Percentiles rank a stretch among this genome's conserved stretches.
Conservation (phyloP, 2,888 invertebrate species). For the Thymelicus lineola region DNA sequence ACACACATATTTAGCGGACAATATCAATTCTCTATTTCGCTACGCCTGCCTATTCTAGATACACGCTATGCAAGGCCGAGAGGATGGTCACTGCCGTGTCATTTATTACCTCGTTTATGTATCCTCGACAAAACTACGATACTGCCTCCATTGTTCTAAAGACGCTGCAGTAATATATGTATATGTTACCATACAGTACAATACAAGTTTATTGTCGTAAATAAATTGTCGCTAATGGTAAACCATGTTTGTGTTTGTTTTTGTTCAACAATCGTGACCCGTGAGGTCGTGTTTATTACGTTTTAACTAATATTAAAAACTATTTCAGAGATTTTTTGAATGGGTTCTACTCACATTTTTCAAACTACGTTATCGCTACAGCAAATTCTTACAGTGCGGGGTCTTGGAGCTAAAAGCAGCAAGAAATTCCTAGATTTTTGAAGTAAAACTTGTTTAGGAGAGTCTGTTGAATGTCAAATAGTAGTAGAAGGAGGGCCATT, state of each 20-base stretch:
- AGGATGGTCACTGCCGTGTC: slow-evolving; percentile 19
- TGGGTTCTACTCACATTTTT: no score
- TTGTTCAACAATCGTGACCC: not conserved
- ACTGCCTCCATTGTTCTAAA: slow-evolving; percentile 27
- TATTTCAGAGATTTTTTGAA: no score
- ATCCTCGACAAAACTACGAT: slow-evolving; percentile 31
- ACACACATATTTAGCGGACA: slow-evolving; percentile 15
- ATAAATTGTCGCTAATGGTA: slow-evolving; percentile 16
- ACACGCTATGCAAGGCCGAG: slow-evolving; percentile 27
- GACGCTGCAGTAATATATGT: slow-evolving; percentile 16
- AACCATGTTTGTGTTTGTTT: not conserved
- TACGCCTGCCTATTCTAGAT: slow-evolving; percentile 17
- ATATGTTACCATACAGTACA: slow-evolving; percentile 19
- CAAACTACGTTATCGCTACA: no score
- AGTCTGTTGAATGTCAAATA: no score
- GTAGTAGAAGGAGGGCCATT: no score
- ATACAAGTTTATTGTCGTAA: slow-evolving; percentile 10
- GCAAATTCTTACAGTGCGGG: no score
- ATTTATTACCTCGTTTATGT: slow-evolving; percentile 34
- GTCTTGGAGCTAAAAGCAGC: no score
- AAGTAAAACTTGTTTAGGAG: no score
- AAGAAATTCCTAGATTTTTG: no score
- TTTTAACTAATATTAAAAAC: no score
- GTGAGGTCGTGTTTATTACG: no score
- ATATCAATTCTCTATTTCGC: slow-evolving; percentile 26